Base-by-base conservation (phyloP, 2,113 vertebrate species). In the Xiphophorus couchianus region DNA sequence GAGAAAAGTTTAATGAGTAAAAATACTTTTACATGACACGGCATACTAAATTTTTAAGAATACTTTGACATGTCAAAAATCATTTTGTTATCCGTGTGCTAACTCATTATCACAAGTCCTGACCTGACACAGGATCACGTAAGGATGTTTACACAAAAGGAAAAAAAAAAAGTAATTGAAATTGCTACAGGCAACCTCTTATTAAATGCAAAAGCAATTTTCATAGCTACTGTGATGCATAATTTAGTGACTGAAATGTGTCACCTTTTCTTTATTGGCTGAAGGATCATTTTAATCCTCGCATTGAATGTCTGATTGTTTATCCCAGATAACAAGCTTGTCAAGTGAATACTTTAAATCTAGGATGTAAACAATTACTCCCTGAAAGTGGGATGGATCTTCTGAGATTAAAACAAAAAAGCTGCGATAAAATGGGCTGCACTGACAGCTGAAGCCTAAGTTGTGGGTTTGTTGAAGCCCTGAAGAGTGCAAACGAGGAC, bases 391-490 rank as follows among this genome's bases (percentile, higher is more conserved):
- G 25, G 33, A 7, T n/a, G 35, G 28, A 60, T 31, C 51, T 39
- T 31, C 28, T 68, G 58, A 61, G 69, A 70, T 44, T 29, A 60
- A 33, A 58, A 69, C 66, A 64, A 25, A 62, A 62, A 12, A 31
- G 10, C 42, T 22, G 31, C 15, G 27, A 65, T 71, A 8, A 37
- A 66, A 69, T 42, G 17, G 42, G 67, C 30, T 67, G 44, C 51
- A 71, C 17, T 82, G 85, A 82, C 69, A 86, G 76, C 77, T 81
- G 79, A 76, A 61, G 48, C 65, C 29, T 84, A 68, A 82, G 84
- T 76, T 81, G 69, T 74, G 80, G 78, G 37, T 84, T 60, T 81
- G 69, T 76, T 76, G 74, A 37, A 85, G 82, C 71, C 80, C 74
- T 62, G 70, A 15, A 67, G 35, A 58, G 73, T 44, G 72, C 30